Evolutionary conservation across 2,113 vertebrate species (phyloP).

Genomic region (Pheucticus melanocephalus): DNA sequence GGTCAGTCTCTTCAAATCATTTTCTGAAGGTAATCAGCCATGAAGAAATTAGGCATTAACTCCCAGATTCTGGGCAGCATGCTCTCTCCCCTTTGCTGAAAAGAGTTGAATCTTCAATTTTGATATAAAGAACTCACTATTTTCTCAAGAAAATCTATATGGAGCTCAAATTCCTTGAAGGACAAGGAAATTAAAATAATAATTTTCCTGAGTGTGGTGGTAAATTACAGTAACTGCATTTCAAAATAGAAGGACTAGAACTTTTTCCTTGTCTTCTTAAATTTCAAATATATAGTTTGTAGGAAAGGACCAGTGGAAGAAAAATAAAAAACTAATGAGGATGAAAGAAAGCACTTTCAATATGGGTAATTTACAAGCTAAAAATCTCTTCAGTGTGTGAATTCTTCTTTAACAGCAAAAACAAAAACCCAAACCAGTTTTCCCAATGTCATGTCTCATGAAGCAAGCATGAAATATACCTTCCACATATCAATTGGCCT

Average conservation of each 20-base stretch:
- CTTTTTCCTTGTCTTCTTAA: background rate
- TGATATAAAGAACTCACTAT: fast-evolving
- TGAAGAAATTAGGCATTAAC: background rate
- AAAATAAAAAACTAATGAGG: background rate
- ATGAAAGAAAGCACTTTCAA: background rate
- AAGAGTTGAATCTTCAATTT: background rate
- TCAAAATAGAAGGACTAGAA: background rate
- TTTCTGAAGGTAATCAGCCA: background rate
- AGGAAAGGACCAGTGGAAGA: background rate
- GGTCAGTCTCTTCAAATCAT: background rate
- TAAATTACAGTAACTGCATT: background rate
- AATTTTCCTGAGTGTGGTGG: background rate
- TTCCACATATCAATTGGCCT: background rate
- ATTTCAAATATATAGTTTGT: background rate
- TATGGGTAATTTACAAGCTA: background rate
- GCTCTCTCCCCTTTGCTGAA: fast-evolving
- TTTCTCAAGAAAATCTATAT: background rate
- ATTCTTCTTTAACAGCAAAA: background rate
- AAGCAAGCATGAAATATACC: background rate
- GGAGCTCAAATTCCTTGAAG: background rate
- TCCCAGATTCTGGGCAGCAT: background rate
- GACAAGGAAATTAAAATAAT: background rate
- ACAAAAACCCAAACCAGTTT: background rate
- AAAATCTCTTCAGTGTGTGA: background rate
- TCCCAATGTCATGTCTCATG: background rate